Conservation (phyloP, 2,113 vertebrate genomes). For the Sinosuthora webbiana region DNA sequence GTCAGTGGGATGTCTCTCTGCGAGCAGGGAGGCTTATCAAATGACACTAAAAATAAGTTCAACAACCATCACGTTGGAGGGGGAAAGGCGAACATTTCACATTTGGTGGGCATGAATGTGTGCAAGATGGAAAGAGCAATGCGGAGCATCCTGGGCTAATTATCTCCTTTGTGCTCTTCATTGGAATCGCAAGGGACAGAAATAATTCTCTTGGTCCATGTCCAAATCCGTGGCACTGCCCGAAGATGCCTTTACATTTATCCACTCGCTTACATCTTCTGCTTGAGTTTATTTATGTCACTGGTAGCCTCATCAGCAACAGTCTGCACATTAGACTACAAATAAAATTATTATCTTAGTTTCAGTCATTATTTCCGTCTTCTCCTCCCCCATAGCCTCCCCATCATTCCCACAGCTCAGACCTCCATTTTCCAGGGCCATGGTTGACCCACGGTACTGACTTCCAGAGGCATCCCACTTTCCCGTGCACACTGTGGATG, state of each 20-base stretch:
- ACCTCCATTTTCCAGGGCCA: not conserved
- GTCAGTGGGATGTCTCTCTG: conserved; percentile 98
- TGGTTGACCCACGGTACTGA: not conserved
- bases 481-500: accelerated
- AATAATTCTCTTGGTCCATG: conserved; percentile 74
- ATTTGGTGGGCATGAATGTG: conserved; percentile 81
- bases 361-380: not conserved
- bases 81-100: conserved; percentile 78
- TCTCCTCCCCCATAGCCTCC: not conserved
- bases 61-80: conserved; percentile 91
- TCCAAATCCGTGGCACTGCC: conserved; percentile 68
- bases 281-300: conserved; percentile 77
- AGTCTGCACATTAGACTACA: conserved; percentile 58
- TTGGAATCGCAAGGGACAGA: conserved; percentile 68
- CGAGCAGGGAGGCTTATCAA: conserved; percentile 91
- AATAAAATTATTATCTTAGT: conserved; percentile 69
- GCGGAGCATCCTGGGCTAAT: conserved; percentile 77
- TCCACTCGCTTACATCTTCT: conserved; percentile 72
- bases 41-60: conserved; percentile 99
- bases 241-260: conserved; percentile 66
- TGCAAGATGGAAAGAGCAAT: conserved; percentile 74
- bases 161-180: conserved; percentile 83
- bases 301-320: conserved; percentile 66
- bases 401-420: not conserved
- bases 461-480: not conserved